A percentile compares a stretch with the other conserved stretches of the same genome.
phyloP scores from a whole-genome alignment of 2,888 invertebrate genomes.

The Sesia apiformis region DNA sequence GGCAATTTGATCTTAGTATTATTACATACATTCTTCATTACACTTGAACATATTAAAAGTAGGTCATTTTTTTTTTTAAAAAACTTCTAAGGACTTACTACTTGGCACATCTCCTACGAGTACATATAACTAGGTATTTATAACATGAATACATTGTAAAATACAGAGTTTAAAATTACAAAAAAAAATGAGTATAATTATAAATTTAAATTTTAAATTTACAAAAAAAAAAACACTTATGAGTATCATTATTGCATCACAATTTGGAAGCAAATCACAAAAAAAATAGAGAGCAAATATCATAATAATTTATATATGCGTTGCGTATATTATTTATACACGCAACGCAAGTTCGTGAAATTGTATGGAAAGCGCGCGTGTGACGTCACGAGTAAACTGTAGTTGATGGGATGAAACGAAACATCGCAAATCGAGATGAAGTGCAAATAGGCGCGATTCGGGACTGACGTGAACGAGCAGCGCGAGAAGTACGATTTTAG shows the following conservation, averaged over 20 bases:
- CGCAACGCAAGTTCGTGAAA: too few species aligned
- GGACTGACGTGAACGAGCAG: too few species aligned
- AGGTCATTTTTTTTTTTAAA: not conserved
- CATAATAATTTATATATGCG: not conserved
- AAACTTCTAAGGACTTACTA: not conserved
- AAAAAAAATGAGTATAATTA: not conserved
- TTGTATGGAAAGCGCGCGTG: too few species aligned
- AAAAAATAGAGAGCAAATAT: not conserved
- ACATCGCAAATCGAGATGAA: too few species aligned
- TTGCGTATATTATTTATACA: too few species aligned
- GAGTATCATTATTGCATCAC: constrained; percentile 2
- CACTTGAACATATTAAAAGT: not conserved
- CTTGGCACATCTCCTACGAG: not conserved
- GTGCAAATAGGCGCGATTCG: too few species aligned
- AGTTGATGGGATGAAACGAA: too few species aligned
- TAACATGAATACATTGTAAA: not conserved
- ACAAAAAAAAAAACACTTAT: not conserved
- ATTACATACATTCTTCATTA: too few species aligned
- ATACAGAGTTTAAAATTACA: not conserved
- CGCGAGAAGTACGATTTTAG: too few species aligned
- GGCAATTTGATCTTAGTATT: too few species aligned
- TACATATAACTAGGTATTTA: not conserved
- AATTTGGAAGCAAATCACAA: constrained; percentile 1
- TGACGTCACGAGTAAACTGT: too few species aligned
- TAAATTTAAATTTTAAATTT: not conserved